Percentiles rank a stretch among this genome's conserved stretches.
Conservation (phyloP, 2,113 vertebrate species). For the Catharus bicknelli region DNA sequence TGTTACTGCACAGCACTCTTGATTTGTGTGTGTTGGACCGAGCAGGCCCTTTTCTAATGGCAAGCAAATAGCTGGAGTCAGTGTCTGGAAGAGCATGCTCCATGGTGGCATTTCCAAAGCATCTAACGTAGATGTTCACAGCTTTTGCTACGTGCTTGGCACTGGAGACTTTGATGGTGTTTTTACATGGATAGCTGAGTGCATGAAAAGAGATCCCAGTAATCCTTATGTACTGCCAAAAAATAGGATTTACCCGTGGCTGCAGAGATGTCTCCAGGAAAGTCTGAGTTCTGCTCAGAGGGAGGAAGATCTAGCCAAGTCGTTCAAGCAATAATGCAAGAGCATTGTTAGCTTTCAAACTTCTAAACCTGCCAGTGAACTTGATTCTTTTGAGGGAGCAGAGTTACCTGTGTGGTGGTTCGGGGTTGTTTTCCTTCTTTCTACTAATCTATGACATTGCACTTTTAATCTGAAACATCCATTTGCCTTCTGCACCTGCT, state of each 20-base stretch:
- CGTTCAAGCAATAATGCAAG: background rate
- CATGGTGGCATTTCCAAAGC: background rate
- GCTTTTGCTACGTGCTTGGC: background rate
- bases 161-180: background rate
- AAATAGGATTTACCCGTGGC: background rate
- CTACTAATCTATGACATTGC: accelerated
- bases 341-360: background rate
- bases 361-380: background rate
- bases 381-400: background rate
- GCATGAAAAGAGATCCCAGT: background rate
- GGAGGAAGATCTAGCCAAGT: background rate
- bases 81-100: background rate
- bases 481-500: background rate
- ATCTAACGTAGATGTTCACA: background rate
- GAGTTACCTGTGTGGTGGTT: background rate
- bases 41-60: background rate
- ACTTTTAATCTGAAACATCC: background rate
- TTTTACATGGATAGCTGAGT: background rate
- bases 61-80: background rate
- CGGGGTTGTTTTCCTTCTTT: background rate
- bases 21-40: background rate
- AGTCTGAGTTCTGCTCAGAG: background rate
- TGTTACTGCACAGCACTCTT: background rate
- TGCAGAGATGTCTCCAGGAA: background rate
- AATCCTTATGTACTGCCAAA: background rate